Percentiles rank a stretch among this genome's conserved stretches.
These are phyloP conservation scores for Pterocles orientalis DNA, from an alignment of 2,113 vertebrate species.

Conservation along the genomic window DNA sequence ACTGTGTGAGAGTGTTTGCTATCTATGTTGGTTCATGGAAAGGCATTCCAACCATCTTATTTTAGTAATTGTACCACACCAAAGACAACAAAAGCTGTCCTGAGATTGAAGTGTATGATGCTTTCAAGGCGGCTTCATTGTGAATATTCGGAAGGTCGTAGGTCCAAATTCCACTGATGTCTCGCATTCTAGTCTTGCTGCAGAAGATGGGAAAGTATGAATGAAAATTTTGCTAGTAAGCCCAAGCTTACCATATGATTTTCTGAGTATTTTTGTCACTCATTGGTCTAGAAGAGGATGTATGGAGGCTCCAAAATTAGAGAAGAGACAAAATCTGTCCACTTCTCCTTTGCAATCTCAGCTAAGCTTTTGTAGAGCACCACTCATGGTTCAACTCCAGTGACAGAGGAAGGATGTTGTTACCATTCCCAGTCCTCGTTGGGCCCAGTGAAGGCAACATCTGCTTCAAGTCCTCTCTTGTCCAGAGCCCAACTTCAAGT, in stretches of 20 bases:
- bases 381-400: neutral
- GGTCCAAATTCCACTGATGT: constrained; percentile 62
- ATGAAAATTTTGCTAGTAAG: constrained; percentile 28
- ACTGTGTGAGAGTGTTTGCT: neutral
- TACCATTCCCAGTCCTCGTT: neutral
- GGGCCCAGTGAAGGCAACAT: neutral
- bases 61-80: constrained; percentile 42
- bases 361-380: neutral
- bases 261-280: neutral
- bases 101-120: constrained; percentile 4
- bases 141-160: constrained; percentile 45
- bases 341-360: neutral
- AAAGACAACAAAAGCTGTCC: constrained; percentile 54
- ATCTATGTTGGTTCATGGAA: neutral
- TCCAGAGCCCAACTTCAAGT: neutral
- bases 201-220: constrained; percentile 50
- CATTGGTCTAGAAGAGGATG: neutral
- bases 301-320: neutral
- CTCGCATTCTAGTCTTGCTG: constrained; percentile 50
- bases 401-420: neutral
- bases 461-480: neutral
- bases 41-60: constrained; percentile 52
- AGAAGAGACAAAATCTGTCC: neutral
- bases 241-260: neutral
- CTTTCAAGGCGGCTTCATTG: constrained; percentile 34